Conservation (phyloP, 2,888 invertebrate genomes). For the Argyresthia albistria region DNA sequence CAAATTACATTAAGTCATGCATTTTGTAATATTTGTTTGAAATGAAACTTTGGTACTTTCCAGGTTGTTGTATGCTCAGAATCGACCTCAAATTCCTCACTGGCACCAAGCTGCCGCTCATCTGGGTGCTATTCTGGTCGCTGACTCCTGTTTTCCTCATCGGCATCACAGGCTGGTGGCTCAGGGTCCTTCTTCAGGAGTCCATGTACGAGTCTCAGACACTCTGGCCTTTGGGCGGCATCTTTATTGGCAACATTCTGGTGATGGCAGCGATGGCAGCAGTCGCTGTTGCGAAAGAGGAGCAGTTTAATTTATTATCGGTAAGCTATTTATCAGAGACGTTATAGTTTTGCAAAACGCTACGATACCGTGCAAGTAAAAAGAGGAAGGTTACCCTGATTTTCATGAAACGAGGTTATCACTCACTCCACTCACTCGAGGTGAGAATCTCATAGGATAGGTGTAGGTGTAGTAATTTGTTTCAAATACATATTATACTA, state of each 20-base stretch:
- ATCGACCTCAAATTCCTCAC: constrained; percentile 58
- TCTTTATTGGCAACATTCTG: constrained; percentile 37
- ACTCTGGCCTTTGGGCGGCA: constrained; percentile 48
- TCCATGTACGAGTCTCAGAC: constrained; percentile 31
- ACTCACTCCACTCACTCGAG: too few species aligned
- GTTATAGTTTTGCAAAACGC: background rate
- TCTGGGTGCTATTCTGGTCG: constrained; percentile 54
- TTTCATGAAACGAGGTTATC: too few species aligned
- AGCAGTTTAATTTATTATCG: constrained; percentile 54
- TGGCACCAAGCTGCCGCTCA: constrained; percentile 40
- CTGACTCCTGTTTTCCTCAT: constrained; percentile 38
- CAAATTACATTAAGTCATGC: too few species aligned
- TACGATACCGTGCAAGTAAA: background rate
- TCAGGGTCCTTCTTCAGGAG: constrained; percentile 33
- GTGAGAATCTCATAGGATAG: too few species aligned
- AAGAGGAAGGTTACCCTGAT: too few species aligned
- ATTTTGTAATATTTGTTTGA: too few species aligned
- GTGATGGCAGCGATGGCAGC: constrained; percentile 49
- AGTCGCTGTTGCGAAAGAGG: constrained; percentile 56
- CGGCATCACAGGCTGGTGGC: constrained; percentile 57
- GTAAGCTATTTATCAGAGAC: constrained; percentile 24
- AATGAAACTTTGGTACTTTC: background rate
- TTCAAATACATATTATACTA: too few species aligned
- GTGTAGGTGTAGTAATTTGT: too few species aligned
- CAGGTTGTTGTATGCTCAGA: constrained; percentile 53